These are phyloP conservation scores for Penaeus vannamei DNA, from an alignment of 1,140 invertebrate species.

Conservation along the genomic window DNA sequence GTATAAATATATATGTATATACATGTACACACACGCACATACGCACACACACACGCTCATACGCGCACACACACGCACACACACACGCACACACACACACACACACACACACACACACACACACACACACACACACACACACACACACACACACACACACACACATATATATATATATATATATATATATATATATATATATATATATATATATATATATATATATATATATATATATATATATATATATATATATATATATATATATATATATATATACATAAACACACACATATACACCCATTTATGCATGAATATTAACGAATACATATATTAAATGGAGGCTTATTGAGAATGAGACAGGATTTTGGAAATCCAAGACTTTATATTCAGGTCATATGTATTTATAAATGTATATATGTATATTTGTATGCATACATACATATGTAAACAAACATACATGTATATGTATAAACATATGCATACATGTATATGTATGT, in stretches of 20 bases:
- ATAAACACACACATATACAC: neutral
- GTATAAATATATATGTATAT: neutral
- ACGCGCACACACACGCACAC: neutral
- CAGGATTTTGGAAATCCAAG: neutral
- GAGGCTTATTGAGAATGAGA: neutral
- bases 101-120: neutral
- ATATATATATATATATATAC: conserved; percentile 7
- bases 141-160: neutral
- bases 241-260: neutral
- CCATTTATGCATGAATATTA: too few relatives aligned
- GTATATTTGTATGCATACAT: too few relatives aligned
- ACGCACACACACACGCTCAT: neutral
- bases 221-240: neutral
- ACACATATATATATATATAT: neutral
- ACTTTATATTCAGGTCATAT: too few relatives aligned
- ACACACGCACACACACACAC: neutral
- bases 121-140: neutral
- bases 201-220: neutral
- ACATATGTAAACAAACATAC: too few relatives aligned
- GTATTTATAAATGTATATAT: too few relatives aligned
- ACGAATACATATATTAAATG: conserved; percentile 6
- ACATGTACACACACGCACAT: neutral
- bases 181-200: neutral
- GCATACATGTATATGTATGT: too few relatives aligned
- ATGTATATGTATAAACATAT: too few relatives aligned